A percentile compares a stretch with the other conserved stretches of the same genome.
phyloP scores from a whole-genome alignment of 2,888 invertebrate genomes.

The Drosophila sordidula region DNA sequence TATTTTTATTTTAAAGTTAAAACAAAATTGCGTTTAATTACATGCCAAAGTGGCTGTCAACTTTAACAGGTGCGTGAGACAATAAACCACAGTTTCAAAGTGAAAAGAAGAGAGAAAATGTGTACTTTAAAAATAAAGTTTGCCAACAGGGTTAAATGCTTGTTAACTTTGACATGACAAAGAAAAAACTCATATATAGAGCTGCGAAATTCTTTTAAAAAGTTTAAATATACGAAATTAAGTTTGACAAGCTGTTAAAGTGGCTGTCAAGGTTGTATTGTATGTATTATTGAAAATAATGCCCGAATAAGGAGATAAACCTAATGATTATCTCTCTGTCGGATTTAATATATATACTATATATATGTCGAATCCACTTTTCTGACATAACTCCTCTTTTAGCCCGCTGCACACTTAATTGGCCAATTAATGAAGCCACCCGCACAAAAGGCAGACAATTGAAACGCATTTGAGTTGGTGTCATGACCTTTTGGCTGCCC shows the following conservation, averaged over 20 bases:
- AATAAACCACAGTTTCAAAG: no score
- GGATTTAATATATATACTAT: no score
- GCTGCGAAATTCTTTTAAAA: no score
- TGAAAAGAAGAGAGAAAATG: background rate
- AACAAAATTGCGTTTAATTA: background rate
- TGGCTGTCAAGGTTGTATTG: background rate
- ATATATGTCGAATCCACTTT: background rate
- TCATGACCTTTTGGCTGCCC: constrained; percentile 39
- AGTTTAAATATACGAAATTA: no score
- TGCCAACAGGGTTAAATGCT: background rate
- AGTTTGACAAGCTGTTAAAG: background rate
- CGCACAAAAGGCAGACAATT: constrained; percentile 32
- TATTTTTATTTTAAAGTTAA: no score
- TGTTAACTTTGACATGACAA: background rate
- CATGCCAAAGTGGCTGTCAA: background rate
- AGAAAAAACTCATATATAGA: no score
- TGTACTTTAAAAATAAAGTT: background rate
- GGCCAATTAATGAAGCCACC: constrained; percentile 26
- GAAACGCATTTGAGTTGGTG: constrained; percentile 23
- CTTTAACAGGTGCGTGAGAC: background rate
- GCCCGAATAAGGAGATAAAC: no score
- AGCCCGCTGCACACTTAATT: constrained; percentile 32
- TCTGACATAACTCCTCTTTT: background rate
- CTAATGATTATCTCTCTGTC: no score
- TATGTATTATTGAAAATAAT: no score